Evolutionary conservation across 2,797 vertebrate species (phyloP).

Genomic region (Myotis pilosus): DNA sequence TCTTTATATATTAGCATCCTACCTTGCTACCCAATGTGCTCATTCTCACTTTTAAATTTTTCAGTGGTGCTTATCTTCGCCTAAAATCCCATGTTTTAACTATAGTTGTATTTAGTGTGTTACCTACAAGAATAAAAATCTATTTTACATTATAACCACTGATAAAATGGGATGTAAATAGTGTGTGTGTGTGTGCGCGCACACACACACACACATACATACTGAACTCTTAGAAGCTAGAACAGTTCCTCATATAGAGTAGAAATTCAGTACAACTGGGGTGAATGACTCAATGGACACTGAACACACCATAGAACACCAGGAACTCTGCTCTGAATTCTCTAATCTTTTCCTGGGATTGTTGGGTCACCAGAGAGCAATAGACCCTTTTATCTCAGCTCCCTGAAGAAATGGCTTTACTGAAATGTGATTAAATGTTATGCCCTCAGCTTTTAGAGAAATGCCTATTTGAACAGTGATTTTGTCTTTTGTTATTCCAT

Average conservation of each 20-base stretch:
- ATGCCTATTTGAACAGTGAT: conserved; percentile 46
- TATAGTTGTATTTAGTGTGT: neutral
- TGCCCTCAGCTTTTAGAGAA: conserved; percentile 68
- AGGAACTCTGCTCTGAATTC: neutral
- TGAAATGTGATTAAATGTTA: conserved; percentile 72
- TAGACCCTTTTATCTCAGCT: conserved; percentile 63
- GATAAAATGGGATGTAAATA: neutral
- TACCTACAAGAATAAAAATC: neutral
- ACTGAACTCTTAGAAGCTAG: neutral
- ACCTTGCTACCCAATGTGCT: neutral
- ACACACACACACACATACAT: neutral
- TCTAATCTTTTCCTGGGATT: conserved; percentile 20
- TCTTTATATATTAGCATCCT: neutral
- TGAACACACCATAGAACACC: neutral
- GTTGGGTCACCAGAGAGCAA: conserved; percentile 56
- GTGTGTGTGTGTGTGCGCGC: neutral
- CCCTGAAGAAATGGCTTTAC: conserved; percentile 54
- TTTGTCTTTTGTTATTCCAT: conserved; percentile 66
- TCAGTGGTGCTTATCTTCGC: neutral
- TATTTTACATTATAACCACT: neutral
- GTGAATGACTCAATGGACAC: neutral
- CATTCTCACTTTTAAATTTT: neutral
- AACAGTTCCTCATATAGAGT: neutral
- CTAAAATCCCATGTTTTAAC: neutral
- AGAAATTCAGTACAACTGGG: neutral